A percentile compares a stretch with the other conserved stretches of the same genome.
Conservation (phyloP, 64 coral and sea anemone genomes). For the Pocillopora damicornis region DNA sequence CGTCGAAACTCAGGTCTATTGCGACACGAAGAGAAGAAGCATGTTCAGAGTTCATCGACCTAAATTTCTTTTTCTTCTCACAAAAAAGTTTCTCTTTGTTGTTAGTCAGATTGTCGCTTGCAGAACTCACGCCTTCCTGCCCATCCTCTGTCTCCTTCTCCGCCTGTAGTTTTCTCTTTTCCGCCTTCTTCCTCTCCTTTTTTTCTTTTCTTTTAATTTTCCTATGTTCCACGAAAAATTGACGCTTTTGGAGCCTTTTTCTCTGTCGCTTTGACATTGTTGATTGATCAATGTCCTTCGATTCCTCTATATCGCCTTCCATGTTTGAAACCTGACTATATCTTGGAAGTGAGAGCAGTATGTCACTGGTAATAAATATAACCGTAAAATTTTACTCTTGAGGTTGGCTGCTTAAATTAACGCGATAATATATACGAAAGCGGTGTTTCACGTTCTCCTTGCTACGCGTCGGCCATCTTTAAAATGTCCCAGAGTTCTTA, state of each 20-base stretch:
- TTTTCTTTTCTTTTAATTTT: constrained; percentile 61
- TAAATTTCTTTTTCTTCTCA: constrained; percentile 38
- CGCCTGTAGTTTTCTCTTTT: constrained; percentile 39
- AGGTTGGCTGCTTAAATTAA: no score
- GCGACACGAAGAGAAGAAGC: constrained; percentile 63
- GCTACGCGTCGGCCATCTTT: constrained; percentile 50
- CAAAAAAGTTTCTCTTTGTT: background rate
- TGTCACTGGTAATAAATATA: no score
- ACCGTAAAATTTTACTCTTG: no score
- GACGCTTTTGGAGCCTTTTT: constrained; percentile 67
- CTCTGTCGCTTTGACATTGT: constrained; percentile 69
- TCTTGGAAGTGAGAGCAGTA: no score
- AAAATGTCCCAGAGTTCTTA: constrained; percentile 42
- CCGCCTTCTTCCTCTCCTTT: constrained; percentile 54
- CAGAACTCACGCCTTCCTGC: background rate
- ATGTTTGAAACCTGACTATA: background rate
- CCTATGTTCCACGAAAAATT: constrained; percentile 63
- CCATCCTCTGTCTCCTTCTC: constrained; percentile 25
- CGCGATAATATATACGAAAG: no score
- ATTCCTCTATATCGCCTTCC: background rate
- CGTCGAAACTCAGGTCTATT: constrained; percentile 82
- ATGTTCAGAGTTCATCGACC: constrained; percentile 60
- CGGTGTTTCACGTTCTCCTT: background rate
- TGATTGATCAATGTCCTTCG: background rate
- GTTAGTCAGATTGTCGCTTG: background rate